Evolutionary conservation across 2,113 vertebrate genomes (phyloP).

Genomic region (Peromyscus polionotus): DNA sequence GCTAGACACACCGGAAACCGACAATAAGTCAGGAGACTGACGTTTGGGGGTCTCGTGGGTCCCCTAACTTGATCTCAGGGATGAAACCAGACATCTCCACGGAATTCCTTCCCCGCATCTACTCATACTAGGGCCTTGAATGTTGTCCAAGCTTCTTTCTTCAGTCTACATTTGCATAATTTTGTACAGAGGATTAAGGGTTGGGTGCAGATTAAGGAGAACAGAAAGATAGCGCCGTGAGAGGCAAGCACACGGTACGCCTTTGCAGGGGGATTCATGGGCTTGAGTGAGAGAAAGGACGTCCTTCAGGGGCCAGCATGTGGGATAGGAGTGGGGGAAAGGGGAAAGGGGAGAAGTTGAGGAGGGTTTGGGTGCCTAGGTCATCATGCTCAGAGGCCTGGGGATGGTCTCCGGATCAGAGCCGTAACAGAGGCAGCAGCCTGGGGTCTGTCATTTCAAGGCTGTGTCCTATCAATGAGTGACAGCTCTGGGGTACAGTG

Average conservation of each 20-base stretch:
- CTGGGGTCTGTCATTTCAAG: not conserved
- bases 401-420: not conserved
- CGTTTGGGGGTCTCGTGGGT: not conserved
- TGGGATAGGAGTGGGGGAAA: not conserved
- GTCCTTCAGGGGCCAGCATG: not conserved
- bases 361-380: not conserved
- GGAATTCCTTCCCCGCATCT: not conserved
- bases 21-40: not conserved
- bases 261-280: not conserved
- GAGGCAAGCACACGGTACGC: not conserved
- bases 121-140: not conserved
- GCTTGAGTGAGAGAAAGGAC: not conserved
- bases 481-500: not conserved
- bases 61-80: not conserved
- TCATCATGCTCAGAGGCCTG: not conserved
- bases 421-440: not conserved
- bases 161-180: not conserved
- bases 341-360: not conserved
- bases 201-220: not conserved
- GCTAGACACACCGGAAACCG: not conserved
- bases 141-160: not conserved
- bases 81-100: not conserved
- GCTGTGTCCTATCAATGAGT: not conserved
- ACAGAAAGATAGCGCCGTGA: not conserved
- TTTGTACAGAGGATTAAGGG: not conserved